These are phyloP conservation scores for Spermophilus dauricus DNA, from an alignment of 2,113 vertebrate genomes.

Conservation along the genomic window DNA sequence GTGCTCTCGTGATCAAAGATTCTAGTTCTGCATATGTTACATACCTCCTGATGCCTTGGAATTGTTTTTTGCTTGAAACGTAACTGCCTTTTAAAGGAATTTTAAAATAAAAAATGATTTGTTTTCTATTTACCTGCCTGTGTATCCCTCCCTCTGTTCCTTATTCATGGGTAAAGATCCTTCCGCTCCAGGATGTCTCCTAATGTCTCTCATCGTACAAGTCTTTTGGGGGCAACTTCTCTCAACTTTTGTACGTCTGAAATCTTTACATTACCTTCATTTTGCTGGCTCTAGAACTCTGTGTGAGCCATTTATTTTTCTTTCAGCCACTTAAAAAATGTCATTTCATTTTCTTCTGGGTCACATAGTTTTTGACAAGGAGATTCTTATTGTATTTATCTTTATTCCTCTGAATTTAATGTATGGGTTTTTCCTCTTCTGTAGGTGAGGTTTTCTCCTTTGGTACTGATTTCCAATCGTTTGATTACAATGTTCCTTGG, in stretches of 20 bases:
- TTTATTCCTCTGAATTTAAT: conserved; percentile 8
- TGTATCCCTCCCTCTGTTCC: background rate
- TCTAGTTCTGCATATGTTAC: background rate
- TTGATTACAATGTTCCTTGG: background rate
- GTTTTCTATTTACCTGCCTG: background rate
- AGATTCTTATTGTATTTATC: conserved; percentile 13
- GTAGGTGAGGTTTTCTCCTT: conserved; percentile 10
- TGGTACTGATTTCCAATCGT: background rate
- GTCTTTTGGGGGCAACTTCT: background rate
- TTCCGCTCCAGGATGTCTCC: background rate
- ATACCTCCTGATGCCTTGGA: background rate
- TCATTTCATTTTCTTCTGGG: background rate
- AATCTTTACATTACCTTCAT: background rate
- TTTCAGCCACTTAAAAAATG: background rate
- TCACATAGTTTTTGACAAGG: background rate
- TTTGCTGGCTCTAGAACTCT: background rate
- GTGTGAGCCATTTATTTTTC: background rate
- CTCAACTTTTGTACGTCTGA: background rate
- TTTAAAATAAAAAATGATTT: background rate
- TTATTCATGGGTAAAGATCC: background rate
- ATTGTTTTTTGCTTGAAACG: background rate
- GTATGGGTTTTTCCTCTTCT: background rate
- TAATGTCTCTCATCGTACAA: background rate
- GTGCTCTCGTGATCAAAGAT: background rate
- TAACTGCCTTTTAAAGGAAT: conserved; percentile 1